Conservation (phyloP, 2,888 invertebrate species). For the Tricholauxania praeusta region DNA sequence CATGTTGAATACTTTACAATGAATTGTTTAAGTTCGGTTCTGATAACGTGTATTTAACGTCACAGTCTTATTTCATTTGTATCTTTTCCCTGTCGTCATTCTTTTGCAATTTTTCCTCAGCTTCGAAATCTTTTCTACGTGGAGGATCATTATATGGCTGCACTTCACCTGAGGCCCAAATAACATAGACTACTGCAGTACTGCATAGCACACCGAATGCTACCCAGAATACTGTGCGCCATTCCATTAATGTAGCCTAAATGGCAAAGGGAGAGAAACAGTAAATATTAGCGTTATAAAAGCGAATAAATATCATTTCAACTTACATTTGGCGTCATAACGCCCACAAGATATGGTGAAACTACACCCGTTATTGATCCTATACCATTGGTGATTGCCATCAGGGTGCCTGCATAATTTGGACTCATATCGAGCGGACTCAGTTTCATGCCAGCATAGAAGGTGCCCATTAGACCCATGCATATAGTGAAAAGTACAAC, state of each 20-base stretch:
- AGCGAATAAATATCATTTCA: neutral
- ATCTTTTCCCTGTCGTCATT: conserved; percentile 27
- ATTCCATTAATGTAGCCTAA: conserved; percentile 75
- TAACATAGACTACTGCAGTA: conserved; percentile 76
- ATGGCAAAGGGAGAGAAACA: neutral
- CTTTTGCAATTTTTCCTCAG: conserved; percentile 43
- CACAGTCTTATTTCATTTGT: conserved; percentile 44
- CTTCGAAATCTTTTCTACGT: conserved; percentile 41
- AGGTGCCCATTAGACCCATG: conserved; percentile 79
- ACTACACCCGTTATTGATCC: conserved; percentile 80
- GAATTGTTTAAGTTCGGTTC: conserved; percentile 5
- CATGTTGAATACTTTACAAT: neutral
- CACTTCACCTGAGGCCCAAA: conserved; percentile 80
- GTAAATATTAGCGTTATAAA: neutral
- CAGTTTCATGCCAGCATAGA: conserved; percentile 79
- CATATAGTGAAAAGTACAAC: conserved; percentile 75
- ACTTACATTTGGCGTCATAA: conserved; percentile 75
- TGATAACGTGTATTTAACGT: neutral
- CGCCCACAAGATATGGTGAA: conserved; percentile 76
- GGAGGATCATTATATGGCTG: conserved; percentile 76
- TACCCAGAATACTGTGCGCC: conserved; percentile 86
- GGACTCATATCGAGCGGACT: conserved; percentile 77
- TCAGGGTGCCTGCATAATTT: conserved; percentile 75
- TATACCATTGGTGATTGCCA: conserved; percentile 79
- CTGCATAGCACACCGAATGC: conserved; percentile 76